A percentile compares a stretch with the other conserved stretches of the same genome.
These are phyloP conservation scores for Trogon surrucura DNA, from an alignment of 2,113 vertebrate genomes.

Conservation along the genomic window DNA sequence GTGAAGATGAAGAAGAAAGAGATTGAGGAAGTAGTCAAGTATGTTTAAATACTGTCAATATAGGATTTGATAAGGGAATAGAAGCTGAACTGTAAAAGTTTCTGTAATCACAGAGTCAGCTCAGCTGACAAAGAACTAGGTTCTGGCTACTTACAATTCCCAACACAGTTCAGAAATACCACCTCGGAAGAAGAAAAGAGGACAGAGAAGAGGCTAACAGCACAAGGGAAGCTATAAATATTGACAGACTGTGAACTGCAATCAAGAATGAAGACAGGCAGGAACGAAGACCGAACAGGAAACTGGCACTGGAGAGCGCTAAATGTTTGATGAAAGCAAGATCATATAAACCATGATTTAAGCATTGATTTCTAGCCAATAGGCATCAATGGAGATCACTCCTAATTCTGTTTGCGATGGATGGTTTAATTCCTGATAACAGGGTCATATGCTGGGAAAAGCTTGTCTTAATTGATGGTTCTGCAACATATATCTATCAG, in stretches of 20 bases:
- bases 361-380: slow-evolving; percentile 25
- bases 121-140: background rate
- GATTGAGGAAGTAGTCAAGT: background rate
- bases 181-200: background rate
- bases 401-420: background rate
- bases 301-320: background rate
- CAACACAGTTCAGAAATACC: background rate
- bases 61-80: background rate
- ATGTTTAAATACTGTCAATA: background rate
- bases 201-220: background rate
- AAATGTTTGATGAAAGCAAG: slow-evolving; percentile 5
- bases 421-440: slow-evolving; percentile 48
- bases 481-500: slow-evolving; percentile 23
- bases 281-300: background rate
- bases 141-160: background rate
- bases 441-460: slow-evolving; percentile 12
- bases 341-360: slow-evolving; percentile 15
- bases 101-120: background rate
- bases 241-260: background rate
- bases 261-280: background rate
- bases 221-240: background rate
- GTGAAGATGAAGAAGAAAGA: background rate
- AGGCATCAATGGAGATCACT: slow-evolving; percentile 11
- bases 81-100: background rate
- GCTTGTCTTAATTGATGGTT: slow-evolving; percentile 27